These are phyloP conservation scores for Perca schrenkii DNA, from an alignment of 2,113 vertebrate species.

Conservation along the genomic window DNA sequence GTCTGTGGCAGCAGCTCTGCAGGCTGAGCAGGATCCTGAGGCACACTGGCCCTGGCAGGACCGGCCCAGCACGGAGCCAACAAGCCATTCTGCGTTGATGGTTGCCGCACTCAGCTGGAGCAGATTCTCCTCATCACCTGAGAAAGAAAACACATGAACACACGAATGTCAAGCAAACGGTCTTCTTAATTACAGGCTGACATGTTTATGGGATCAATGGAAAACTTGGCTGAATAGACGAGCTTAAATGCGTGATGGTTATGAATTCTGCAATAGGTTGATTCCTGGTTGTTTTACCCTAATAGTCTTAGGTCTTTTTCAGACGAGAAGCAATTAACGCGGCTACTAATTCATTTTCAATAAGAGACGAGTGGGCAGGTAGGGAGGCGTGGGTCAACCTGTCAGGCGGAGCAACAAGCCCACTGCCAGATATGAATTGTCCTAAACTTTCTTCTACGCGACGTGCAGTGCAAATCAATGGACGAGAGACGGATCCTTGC, in stretches of 20 bases:
- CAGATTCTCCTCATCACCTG: slow-evolving; percentile 81
- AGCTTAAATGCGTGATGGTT: background rate
- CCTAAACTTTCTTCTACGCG: no score
- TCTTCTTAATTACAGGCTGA: background rate
- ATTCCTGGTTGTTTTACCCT: background rate
- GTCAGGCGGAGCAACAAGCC: no score
- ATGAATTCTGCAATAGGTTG: background rate
- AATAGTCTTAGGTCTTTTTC: background rate
- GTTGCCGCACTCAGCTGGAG: slow-evolving; percentile 78
- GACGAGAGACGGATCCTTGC: no score
- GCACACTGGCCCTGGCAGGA: slow-evolving; percentile 66
- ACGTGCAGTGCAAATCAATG: no score
- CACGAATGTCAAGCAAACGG: background rate
- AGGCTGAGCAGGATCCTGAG: slow-evolving; percentile 63
- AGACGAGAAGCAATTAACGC: no score
- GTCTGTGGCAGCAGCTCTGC: slow-evolving; percentile 56
- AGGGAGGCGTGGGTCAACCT: no score
- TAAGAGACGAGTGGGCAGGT: no score
- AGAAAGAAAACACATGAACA: background rate
- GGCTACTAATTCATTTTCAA: no score
- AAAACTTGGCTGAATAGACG: background rate
- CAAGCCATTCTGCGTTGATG: slow-evolving; percentile 80
- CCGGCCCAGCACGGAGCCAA: slow-evolving; percentile 66
- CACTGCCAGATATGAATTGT: no score
- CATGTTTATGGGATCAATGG: background rate